Conservation (phyloP, 2,797 vertebrate species). For the Arremon brunneinucha region DNA sequence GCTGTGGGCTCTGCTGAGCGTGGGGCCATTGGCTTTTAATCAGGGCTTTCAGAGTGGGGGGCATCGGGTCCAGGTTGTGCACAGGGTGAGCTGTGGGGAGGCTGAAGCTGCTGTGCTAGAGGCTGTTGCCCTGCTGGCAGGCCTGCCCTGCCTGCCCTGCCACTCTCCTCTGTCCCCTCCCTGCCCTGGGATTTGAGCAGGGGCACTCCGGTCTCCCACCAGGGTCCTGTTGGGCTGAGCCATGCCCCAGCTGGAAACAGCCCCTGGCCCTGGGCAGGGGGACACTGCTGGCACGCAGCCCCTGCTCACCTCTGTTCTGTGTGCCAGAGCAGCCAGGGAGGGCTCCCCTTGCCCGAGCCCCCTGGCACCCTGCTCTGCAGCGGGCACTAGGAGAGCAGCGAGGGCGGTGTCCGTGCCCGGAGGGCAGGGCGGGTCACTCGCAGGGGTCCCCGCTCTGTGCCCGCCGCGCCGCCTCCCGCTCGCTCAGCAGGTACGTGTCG, state of each 20-base stretch:
- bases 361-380: neutral
- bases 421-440: conserved; percentile 59
- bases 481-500: conserved; percentile 86
- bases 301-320: neutral
- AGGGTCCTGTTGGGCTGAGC: neutral
- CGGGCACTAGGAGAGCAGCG: neutral
- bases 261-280: neutral
- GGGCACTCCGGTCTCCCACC: accelerated
- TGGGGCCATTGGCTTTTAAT: neutral
- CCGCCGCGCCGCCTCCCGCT: conserved; percentile 78
- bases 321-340: neutral
- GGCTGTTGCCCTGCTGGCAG: neutral
- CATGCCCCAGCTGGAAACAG: neutral
- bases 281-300: accelerated
- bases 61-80: accelerated
- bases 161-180: accelerated
- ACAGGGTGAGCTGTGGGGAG: accelerated
- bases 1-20: neutral
- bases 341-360: neutral
- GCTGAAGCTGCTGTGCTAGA: neutral
- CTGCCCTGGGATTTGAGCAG: neutral
- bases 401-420: neutral
- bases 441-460: conserved; percentile 80
- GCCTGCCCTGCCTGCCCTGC: neutral
- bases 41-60: neutral